A percentile compares a stretch with the other conserved stretches of the same genome.
Evolutionary conservation across 2,888 invertebrate species (phyloP).

Genomic region (Callyntrura sp.): DNA sequence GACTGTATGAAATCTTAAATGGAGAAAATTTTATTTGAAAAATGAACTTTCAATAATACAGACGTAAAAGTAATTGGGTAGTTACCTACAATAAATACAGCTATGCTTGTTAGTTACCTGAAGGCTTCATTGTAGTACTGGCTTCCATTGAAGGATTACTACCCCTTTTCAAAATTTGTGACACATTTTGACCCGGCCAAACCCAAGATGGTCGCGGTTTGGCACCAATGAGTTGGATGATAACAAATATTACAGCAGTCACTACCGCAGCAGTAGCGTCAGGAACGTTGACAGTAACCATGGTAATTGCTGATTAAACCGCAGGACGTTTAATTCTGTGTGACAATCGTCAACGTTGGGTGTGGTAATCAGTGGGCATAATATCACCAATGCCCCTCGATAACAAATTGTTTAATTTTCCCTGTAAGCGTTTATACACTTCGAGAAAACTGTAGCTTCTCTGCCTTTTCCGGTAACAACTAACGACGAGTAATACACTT

Average conservation of each 20-base stretch:
- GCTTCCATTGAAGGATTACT: background rate
- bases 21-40: background rate
- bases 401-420: no score
- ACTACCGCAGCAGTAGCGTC: background rate
- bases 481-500: no score
- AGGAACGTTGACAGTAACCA: background rate
- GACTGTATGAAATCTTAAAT: conserved; percentile 57
- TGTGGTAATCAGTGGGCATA: no score
- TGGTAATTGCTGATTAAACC: background rate
- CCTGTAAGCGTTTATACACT: no score
- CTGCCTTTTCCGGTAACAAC: no score
- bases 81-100: no score
- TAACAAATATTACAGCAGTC: background rate
- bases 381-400: no score
- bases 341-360: no score
- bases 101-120: background rate
- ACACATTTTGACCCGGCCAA: conserved; percentile 38
- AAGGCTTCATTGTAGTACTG: background rate
- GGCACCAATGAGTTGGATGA: conserved; percentile 9
- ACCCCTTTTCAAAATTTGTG: background rate
- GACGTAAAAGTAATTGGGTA: no score
- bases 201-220: conserved; percentile 45
- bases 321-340: no score
- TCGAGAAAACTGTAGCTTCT: no score
- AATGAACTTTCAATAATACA: no score